phyloP scores from a whole-genome alignment of 2,113 vertebrate genomes.

The Calidris pugnax region DNA sequence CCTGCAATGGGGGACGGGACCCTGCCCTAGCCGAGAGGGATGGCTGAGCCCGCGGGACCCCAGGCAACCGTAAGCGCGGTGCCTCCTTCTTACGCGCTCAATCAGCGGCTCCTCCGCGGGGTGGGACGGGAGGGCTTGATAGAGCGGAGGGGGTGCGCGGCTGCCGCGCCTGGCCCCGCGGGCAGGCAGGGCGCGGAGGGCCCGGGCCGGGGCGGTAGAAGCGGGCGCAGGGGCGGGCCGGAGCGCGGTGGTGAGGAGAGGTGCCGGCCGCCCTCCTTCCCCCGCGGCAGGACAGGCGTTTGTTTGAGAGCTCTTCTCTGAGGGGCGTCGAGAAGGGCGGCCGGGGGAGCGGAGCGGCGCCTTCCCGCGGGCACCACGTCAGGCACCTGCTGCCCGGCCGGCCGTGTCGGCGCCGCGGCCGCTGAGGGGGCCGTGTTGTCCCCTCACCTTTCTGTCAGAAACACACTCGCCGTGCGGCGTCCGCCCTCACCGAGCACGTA shows the following conservation, averaged over 20 bases:
- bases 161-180: no score
- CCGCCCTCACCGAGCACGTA: background rate
- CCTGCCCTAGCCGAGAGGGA: background rate
- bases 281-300: background rate
- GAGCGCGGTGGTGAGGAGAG: background rate
- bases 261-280: no score
- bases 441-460: background rate
- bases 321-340: background rate
- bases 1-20: background rate
- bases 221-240: background rate
- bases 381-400: background rate
- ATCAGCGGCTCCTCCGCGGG: background rate
- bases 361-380: background rate
- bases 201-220: background rate
- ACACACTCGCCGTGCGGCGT: rapidly evolving
- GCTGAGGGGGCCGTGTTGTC: background rate
- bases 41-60: background rate
- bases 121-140: background rate
- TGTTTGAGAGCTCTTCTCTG: background rate
- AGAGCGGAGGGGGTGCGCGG: background rate
- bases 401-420: background rate
- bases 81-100: background rate
- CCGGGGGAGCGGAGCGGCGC: background rate
- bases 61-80: background rate
- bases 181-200: background rate